phyloP scores from a whole-genome alignment of 2,113 vertebrate genomes.

The Ifrita kowaldi region DNA sequence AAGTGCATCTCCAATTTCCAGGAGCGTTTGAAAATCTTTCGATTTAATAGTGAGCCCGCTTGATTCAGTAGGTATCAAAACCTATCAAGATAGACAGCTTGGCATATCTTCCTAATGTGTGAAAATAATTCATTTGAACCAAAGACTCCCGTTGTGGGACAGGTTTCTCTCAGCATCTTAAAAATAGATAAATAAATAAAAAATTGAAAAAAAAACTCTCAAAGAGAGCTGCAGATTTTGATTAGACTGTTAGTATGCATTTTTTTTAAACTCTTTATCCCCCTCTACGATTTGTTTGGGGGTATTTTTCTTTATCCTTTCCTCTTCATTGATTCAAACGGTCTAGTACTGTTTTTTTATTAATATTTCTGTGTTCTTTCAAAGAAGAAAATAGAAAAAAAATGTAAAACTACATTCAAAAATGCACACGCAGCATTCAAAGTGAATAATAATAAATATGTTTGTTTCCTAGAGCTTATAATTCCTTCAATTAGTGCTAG shows the following conservation, averaged over 20 bases:
- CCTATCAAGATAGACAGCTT: neutral
- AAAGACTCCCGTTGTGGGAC: neutral
- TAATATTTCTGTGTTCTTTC: neutral
- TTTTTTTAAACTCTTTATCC: neutral
- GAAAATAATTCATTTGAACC: neutral
- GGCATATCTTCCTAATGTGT: neutral
- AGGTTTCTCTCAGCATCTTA: neutral
- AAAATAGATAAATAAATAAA: neutral
- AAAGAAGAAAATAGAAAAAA: neutral
- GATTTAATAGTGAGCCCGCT: neutral
- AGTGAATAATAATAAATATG: neutral
- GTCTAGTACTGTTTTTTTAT: neutral
- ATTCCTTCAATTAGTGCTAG: neutral
- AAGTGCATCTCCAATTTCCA: neutral
- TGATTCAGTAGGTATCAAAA: neutral
- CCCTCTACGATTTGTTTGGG: neutral
- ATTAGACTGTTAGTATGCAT: neutral
- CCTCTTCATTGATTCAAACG: neutral
- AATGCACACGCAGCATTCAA: neutral
- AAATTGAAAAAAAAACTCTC: neutral
- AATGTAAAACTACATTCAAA: neutral
- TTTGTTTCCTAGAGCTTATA: neutral
- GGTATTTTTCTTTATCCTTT: neutral
- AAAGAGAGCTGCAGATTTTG: neutral
- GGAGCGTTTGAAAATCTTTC: neutral